Conservation (phyloP, 2,113 vertebrate species). For the Lipophrys pholis region DNA sequence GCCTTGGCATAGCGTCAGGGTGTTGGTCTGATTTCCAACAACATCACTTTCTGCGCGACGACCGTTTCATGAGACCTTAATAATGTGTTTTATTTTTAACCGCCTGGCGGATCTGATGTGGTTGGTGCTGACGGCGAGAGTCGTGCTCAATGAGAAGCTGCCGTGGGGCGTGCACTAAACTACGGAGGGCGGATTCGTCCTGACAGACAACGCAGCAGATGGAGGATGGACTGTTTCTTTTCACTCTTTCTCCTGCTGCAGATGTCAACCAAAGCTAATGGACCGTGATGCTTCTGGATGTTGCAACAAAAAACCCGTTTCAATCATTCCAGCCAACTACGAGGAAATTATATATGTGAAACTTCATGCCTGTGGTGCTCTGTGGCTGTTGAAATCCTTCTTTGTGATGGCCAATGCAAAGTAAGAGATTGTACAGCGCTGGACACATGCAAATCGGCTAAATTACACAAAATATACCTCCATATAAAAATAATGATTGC, state of each 20-base stretch:
- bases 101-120: slow-evolving; percentile 54
- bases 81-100: slow-evolving; percentile 75
- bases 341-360: slow-evolving; percentile 12
- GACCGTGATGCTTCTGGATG: not conserved
- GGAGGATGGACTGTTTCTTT: not conserved
- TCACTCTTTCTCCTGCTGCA: not conserved
- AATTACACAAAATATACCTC: not conserved
- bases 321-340: slow-evolving; percentile 13
- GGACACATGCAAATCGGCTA: not conserved
- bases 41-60: slow-evolving; percentile 52
- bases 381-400: not conserved
- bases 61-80: slow-evolving; percentile 60
- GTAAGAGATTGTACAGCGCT: not conserved
- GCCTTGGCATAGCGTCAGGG: slow-evolving; percentile 66
- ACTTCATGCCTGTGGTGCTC: slow-evolving; percentile 10
- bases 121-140: slow-evolving; percentile 27
- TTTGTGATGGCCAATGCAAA: not conserved
- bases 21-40: slow-evolving; percentile 72
- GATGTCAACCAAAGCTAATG: not conserved
- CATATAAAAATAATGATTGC: slow-evolving; percentile 3
- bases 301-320: slow-evolving; percentile 4
- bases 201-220: slow-evolving; percentile 19
- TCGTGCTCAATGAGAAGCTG: slow-evolving; percentile 34
- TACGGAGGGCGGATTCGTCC: not conserved
- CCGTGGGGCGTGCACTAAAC: slow-evolving; percentile 8